A percentile compares a stretch with the other conserved stretches of the same genome.
Evolutionary conservation across 2,888 invertebrate genomes (phyloP).

Genomic region (Merodon equestris): DNA sequence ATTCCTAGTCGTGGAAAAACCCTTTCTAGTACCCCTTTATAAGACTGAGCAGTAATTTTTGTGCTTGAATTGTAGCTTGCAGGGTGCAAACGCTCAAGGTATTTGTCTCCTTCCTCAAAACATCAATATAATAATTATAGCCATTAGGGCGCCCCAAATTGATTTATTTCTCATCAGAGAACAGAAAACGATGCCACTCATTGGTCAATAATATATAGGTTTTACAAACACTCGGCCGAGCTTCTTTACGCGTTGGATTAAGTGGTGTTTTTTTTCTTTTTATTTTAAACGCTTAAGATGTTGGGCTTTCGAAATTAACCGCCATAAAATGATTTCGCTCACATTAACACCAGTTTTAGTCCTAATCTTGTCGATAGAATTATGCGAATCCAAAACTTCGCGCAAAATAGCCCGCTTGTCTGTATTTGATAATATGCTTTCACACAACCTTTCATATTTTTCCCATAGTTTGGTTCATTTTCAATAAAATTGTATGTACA

Average conservation of each 20-base stretch:
- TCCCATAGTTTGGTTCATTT: neutral
- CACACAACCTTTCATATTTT: constrained; percentile 6
- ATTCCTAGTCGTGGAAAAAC: neutral
- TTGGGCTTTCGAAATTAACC: constrained; percentile 1
- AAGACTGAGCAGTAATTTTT: neutral
- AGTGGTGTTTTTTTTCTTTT: constrained; percentile 1
- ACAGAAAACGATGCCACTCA: neutral
- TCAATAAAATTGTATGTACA: neutral
- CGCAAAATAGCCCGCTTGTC: constrained; percentile 13
- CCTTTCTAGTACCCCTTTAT: neutral
- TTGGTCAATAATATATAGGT: neutral
- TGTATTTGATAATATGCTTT: neutral
- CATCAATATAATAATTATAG: neutral
- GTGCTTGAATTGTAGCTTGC: neutral
- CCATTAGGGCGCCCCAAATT: neutral
- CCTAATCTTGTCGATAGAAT: constrained; percentile 11
- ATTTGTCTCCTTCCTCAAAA: neutral
- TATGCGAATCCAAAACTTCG: constrained; percentile 24
- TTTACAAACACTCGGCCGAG: neutral
- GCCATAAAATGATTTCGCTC: neutral
- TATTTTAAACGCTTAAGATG: neutral
- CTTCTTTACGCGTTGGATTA: neutral
- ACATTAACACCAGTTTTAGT: constrained; percentile 8
- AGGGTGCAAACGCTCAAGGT: neutral
- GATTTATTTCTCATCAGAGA: neutral